These are phyloP conservation scores for Andrena flavipes DNA, from an alignment of 2,888 invertebrate genomes.

Conservation along the genomic window DNA sequence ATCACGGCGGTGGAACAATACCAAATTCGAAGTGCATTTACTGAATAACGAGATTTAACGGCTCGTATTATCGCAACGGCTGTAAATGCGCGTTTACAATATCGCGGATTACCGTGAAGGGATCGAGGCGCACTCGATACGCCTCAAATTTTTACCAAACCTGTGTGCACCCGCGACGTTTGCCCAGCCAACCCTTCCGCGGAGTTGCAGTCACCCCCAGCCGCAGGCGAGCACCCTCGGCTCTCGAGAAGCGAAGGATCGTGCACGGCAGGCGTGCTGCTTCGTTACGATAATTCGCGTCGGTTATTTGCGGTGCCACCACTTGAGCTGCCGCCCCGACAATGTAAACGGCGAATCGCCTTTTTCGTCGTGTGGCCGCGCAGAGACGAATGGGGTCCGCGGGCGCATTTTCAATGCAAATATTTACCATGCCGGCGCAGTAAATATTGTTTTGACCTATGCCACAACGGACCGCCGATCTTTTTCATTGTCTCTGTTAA, in stretches of 20 bases:
- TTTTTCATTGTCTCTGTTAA: constrained; percentile 57
- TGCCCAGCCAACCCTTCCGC: not conserved
- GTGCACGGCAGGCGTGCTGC: constrained; percentile 23
- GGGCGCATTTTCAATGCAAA: constrained; percentile 55
- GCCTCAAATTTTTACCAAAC: constrained; percentile 15
- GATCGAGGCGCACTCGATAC: not conserved
- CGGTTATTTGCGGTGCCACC: constrained; percentile 59
- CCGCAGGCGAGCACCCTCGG: constrained; percentile 11
- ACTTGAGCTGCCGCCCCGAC: constrained; percentile 53
- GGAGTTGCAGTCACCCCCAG: constrained; percentile 15
- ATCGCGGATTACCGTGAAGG: not conserved
- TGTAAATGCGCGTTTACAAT: not conserved
- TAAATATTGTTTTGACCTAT: constrained; percentile 60
- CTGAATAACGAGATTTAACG: constrained; percentile 32
- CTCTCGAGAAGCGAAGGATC: constrained; percentile 48
- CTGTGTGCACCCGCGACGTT: not conserved
- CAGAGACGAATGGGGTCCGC: constrained; percentile 34
- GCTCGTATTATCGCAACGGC: not conserved
- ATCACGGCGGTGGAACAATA: constrained; percentile 39
- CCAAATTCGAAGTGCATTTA: constrained; percentile 25
- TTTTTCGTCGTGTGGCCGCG: constrained; percentile 28
- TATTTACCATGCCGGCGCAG: constrained; percentile 55
- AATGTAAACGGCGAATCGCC: constrained; percentile 60
- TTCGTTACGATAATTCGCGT: constrained; percentile 64
- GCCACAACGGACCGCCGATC: constrained; percentile 35